Evolutionary conservation across 1,140 invertebrate genomes (phyloP).

Genomic region (Gerris buenoi): DNA sequence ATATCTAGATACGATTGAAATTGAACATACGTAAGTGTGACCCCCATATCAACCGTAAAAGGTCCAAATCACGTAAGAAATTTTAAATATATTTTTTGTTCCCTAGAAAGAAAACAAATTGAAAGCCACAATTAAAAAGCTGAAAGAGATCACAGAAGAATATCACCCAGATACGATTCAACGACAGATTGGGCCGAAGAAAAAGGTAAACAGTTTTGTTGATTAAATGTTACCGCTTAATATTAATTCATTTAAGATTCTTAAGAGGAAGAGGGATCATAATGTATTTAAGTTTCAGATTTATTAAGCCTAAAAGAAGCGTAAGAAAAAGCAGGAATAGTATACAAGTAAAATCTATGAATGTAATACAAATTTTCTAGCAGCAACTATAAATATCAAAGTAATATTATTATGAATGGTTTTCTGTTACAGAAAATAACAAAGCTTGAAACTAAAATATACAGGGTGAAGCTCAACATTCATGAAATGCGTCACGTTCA

Average conservation of each 20-base stretch:
- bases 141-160: slow-evolving; percentile 13
- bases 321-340: too few relatives aligned
- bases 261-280: background rate
- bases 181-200: background rate
- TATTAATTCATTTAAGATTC: background rate
- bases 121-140: slow-evolving; percentile 8
- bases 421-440: slow-evolving; percentile 39
- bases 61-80: too few relatives aligned
- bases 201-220: background rate
- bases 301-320: too few relatives aligned
- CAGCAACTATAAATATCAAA: background rate
- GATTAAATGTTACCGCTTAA: background rate
- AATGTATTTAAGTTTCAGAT: background rate
- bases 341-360: too few relatives aligned
- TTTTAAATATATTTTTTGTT: background rate
- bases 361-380: too few relatives aligned
- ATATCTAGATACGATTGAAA: too few relatives aligned
- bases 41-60: too few relatives aligned
- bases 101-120: slow-evolving; percentile 3
- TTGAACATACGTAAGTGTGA: too few relatives aligned
- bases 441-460: slow-evolving; percentile 56
- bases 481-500: slow-evolving; percentile 60
- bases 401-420: background rate
- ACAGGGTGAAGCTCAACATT: slow-evolving; percentile 58
- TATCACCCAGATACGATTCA: background rate